Base-by-base conservation (phyloP, 2,888 invertebrate species). In the Rosalia funebris region DNA sequence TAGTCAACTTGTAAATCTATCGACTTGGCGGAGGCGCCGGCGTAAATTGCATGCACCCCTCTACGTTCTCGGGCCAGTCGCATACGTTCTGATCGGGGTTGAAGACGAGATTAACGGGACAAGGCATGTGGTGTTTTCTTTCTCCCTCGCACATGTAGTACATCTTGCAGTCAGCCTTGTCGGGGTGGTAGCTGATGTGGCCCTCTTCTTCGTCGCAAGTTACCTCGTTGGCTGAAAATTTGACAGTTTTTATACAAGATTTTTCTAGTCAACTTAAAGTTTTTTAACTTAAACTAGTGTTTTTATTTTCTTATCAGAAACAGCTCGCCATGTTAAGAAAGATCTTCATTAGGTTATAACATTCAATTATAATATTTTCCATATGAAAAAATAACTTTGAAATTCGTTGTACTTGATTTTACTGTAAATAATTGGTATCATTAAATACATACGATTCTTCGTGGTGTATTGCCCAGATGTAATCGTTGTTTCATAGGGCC, bases 111-210 rank as follows among this genome's bases (percentile, higher is more conserved):
- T 96, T 94, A 48, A 89, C 88, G 4, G 96, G 96, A 78, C 95
- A 96, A 42, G 96, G 95, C 96, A 96, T 96, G 83, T 96, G 96
- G 78, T 96, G 96, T 79, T 95, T 95, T 53, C 95, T 86, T 79
- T 95, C 95, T 25, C 96, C 96, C 83, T 96, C 95, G 78, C 96
- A 96, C 95, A 96, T 95, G 84, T 93, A 96, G 82, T 96, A 96
- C 87, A 92, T 93, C 55, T 94, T 93, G 80, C 96, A 96, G 80
- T 96, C 95, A 17, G 89, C 90, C 79, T 92, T 91, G 82, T 96
- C 96, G 1, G 89, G 87, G 79, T 96, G 95, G 82, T 96, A 96
- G 60, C 94, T 95, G 63, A 96, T 96, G 80, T 95, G 95, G n/a
- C 95, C 95, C 57, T 96, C 95, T 79, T 95, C 93, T 82, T 96